These are phyloP conservation scores for Cryptoleucopteryx plumbea DNA, from an alignment of 2,113 vertebrate species.

Conservation along the genomic window DNA sequence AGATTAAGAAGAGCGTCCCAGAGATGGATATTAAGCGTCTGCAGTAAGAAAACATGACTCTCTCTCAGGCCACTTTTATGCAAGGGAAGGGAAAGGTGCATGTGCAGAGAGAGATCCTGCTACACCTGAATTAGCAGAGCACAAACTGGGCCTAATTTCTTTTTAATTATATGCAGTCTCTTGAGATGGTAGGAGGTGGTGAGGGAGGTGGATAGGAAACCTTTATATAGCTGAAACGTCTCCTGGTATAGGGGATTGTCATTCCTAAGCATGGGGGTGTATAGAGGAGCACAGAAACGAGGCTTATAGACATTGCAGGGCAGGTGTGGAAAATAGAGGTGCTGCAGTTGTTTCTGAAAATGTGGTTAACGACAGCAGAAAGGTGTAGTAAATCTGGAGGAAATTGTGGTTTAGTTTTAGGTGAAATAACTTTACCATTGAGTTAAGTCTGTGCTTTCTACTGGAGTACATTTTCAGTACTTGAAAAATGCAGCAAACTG, in stretches of 20 bases:
- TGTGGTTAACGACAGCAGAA: neutral
- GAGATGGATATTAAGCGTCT: neutral
- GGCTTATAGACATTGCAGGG: neutral
- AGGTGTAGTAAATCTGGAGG: constrained; percentile 17
- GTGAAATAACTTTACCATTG: neutral
- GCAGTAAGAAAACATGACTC: neutral
- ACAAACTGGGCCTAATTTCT: neutral
- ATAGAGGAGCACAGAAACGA: neutral
- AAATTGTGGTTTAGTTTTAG: constrained; percentile 23
- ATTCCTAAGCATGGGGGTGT: neutral
- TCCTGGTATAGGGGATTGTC: neutral
- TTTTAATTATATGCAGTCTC: neutral
- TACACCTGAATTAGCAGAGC: neutral
- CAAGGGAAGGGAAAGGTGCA: neutral
- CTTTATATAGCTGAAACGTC: neutral
- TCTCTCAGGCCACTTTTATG: neutral
- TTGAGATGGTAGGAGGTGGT: neutral
- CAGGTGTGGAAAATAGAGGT: neutral
- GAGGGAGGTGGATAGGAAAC: neutral
- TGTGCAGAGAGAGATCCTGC: neutral
- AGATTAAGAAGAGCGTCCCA: neutral
- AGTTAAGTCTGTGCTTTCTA: neutral
- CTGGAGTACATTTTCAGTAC: neutral
- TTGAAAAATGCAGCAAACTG: neutral
- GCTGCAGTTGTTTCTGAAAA: neutral